Evolutionary conservation across 2,113 vertebrate genomes (phyloP).

Genomic region (Urocitellus parryii): DNA sequence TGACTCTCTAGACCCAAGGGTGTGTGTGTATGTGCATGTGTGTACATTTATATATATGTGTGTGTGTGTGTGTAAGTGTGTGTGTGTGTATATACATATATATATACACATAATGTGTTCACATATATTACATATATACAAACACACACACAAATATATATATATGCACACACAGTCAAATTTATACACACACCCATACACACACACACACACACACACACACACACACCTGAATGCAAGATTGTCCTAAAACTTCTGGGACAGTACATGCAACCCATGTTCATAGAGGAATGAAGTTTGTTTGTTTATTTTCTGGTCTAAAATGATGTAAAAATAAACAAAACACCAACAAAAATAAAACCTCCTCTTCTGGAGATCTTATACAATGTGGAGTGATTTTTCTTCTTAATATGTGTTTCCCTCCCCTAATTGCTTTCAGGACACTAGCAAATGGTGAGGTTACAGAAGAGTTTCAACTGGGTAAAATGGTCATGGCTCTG

Average conservation of each 20-base stretch:
- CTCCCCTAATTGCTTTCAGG: background rate
- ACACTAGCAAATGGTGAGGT: background rate
- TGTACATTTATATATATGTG: too few species aligned
- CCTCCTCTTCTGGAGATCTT: too few species aligned
- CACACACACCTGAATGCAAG: too few species aligned
- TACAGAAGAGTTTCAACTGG: background rate
- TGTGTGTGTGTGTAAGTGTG: too few species aligned
- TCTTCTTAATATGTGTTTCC: fast-evolving
- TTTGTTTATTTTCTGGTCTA: background rate
- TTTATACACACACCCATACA: too few species aligned
- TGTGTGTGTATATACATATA: too few species aligned
- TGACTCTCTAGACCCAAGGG: background rate
- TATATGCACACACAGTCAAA: too few species aligned
- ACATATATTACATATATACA: too few species aligned
- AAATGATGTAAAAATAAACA: background rate
- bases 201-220: too few species aligned
- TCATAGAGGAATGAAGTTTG: background rate
- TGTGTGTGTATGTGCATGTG: too few species aligned
- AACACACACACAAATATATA: too few species aligned
- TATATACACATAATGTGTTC: too few species aligned
- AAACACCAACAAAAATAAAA: background rate
- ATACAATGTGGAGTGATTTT: background rate
- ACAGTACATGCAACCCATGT: background rate
- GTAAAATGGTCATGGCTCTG: background rate
- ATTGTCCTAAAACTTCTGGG: background rate